Base-by-base conservation (phyloP, 2,797 vertebrate genomes). In the Chelidonichthys spinosus region DNA sequence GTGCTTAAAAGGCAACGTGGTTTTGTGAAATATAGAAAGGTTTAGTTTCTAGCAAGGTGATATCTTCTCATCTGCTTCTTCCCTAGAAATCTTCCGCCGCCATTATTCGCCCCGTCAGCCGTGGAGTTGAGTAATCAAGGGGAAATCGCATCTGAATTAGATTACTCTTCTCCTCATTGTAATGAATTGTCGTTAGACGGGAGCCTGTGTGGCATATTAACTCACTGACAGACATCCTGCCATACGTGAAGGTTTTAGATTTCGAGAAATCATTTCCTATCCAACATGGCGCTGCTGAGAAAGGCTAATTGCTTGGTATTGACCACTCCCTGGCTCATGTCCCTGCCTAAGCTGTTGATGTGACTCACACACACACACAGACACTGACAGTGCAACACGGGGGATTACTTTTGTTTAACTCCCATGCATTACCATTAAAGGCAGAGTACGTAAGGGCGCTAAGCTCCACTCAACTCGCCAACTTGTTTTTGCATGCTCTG, bases 221-320 rank as follows among this genome's bases (percentile, higher is more conserved):
- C 72, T 85, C 66, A 8, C 62, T 66, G 59, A 86, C 87, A 90
- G 89, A 91, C 89, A 85, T 92, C 88, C 88, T 89, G 88, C 76
- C 60, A 59, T 79, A 74, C 70, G 60, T 71, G 65, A 78, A 82
- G 40, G 63, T 66, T 84, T 66, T 56, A 5, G 7, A 83, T 86
- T 78, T 73, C 52, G 65, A 78, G 49, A 75, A 87, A 88, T 72
- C 39, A 81, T 91, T 91, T 91, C 74, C 86, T 35, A 52, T 76
- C 70, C 18, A 74, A 44, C 56, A 4, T 39, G 40, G 43, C 65
- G 67, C 74, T 79, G 69, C 78, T 81, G 63, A 67, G 60, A 76
- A 69, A 72, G 52, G 35, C 74, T 84, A 82, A 89, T 87, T 10
- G 14, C 64, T 37, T 71, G 35, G 13, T 54, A 7, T 11, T 78